Conservation (phyloP, 2,888 invertebrate species). For the Myathropa florea region DNA sequence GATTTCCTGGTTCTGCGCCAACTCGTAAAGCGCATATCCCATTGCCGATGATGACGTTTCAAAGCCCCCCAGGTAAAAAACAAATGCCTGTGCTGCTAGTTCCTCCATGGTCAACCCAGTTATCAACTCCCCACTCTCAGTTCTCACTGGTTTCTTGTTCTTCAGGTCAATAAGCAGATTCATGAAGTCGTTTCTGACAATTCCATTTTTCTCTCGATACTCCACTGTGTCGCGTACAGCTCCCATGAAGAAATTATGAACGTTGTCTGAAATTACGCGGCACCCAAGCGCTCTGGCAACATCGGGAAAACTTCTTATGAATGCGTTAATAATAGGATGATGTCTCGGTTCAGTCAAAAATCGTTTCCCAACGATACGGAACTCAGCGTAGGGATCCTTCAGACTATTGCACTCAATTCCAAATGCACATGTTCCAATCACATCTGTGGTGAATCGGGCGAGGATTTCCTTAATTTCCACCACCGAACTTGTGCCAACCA, state of each 20-base stretch:
- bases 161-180: constrained; percentile 82
- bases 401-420: constrained; percentile 81
- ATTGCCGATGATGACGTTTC: constrained; percentile 82
- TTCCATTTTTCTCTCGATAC: constrained; percentile 79
- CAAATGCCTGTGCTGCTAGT: constrained; percentile 82
- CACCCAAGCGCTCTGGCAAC: constrained; percentile 74
- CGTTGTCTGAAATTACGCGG: constrained; percentile 72
- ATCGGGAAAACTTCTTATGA: constrained; percentile 73
- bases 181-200: constrained; percentile 82
- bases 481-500: constrained; percentile 69
- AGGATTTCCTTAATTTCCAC: constrained; percentile 79
- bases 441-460: constrained; percentile 81
- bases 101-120: constrained; percentile 78
- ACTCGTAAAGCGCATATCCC: constrained; percentile 81
- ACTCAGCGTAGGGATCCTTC: constrained; percentile 78
- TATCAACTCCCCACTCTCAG: constrained; percentile 64
- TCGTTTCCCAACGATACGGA: constrained; percentile 75
- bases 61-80: constrained; percentile 83
- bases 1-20: constrained; percentile 80
- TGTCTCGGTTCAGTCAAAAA: constrained; percentile 69
- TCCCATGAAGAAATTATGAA: constrained; percentile 80
- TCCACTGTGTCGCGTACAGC: constrained; percentile 80
- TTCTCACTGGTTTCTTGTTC: constrained; percentile 77
- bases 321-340: constrained; percentile 70
- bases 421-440: constrained; percentile 81